phyloP scores from a whole-genome alignment of 2,797 vertebrate genomes.

The Pitangus sulphuratus region DNA sequence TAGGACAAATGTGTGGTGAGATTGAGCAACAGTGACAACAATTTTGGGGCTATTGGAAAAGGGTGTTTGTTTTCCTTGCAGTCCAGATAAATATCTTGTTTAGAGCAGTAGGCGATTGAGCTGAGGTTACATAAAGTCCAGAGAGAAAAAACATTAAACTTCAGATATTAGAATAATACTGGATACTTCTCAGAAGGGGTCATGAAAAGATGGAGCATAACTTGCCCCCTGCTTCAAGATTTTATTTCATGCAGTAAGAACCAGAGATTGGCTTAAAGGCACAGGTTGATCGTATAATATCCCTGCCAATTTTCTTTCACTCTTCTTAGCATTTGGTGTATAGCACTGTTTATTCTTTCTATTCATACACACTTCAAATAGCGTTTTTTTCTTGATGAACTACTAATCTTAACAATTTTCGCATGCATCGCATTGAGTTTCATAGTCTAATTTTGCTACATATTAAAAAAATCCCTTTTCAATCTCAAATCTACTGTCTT shows the following conservation, averaged over 20 bases:
- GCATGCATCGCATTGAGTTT: neutral
- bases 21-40: neutral
- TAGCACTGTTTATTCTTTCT: neutral
- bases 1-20: neutral
- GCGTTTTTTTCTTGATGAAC: neutral
- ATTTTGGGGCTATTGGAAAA: fast-evolving
- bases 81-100: neutral
- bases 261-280: neutral
- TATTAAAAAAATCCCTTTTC: neutral
- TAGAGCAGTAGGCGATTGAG: neutral
- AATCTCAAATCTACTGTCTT: neutral
- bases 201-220: neutral
- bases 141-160: neutral
- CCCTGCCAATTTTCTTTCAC: neutral
- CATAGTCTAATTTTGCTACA: neutral
- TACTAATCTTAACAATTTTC: neutral
- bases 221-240: neutral
- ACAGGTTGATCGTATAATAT: neutral
- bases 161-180: neutral
- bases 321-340: neutral
- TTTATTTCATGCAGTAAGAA: neutral
- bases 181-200: neutral
- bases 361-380: neutral
- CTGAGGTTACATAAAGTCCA: neutral
- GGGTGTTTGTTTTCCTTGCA: neutral